Evolutionary conservation across 2,113 vertebrate species (phyloP), one percentile per base, ranked within the genome.

Genomic region (Cololabis saira): DNA sequence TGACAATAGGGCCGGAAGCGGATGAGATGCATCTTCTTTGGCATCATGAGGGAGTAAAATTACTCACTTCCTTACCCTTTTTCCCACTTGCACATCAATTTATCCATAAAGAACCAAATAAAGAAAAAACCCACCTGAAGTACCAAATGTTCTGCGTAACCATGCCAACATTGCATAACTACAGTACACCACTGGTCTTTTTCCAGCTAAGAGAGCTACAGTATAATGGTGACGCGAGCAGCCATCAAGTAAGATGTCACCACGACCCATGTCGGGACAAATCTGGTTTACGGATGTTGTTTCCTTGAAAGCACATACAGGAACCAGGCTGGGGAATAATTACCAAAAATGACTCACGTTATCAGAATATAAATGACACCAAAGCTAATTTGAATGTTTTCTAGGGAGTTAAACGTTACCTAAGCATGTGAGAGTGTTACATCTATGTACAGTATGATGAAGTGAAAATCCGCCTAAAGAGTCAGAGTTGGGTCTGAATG

Each of bases 231-330:
- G 45, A 70, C 43, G 12, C 21, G n/a, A 33, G 12, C 22, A 33
- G 41, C 14, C 18, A 37, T 45, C 9, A 11, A 43, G 52, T 19
- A 6, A 1, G 48, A 74, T 77, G 61, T 80, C 77, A 78, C 49
- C 40, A 17, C 60, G 81, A 77, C 61, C 16, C 3, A 40, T 65
- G 65, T 67, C 57, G 22, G 13, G 61, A 42, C 9, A 60, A 62
- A 40, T 71, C 12, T 51, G 66, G 22, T 49, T n/a, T 37, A 37
- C 1, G 1, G 30, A 3, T 55, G 21, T n/a, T 10, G 11, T 50
- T 17, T 40, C 57, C 41, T 47, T 42, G 19, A 50, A 56, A 21
- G n/a, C 63, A 33, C 11, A 21, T 33, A 62, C 0, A 7, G 33
- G 19, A 37, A 11, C 61, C 24, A 33, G 43, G 43, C 42, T 48